phyloP scores from a whole-genome alignment of 2,888 invertebrate genomes.

The Cryptocephalus primarius region DNA sequence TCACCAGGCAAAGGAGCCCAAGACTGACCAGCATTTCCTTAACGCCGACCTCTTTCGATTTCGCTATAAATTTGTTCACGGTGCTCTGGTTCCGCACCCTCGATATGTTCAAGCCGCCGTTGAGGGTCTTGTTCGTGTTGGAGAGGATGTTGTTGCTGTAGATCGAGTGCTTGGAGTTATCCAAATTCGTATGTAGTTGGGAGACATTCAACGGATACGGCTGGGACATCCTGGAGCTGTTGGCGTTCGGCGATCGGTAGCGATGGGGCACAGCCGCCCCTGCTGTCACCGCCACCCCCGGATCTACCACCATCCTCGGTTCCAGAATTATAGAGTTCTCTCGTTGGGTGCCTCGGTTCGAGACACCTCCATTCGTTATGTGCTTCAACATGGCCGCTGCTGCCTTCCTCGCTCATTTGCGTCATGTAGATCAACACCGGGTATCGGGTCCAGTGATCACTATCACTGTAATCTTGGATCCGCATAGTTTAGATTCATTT shows the following conservation, averaged over 20 bases:
- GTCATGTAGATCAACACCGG: conserved; percentile 1
- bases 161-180: conserved; percentile 54
- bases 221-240: conserved; percentile 33
- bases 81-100: conserved; percentile 38
- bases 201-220: conserved; percentile 58
- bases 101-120: conserved; percentile 50
- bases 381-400: conserved; percentile 54
- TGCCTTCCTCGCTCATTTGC: conserved; percentile 19
- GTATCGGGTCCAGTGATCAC: conserved; percentile 22
- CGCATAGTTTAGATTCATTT: conserved; percentile 24
- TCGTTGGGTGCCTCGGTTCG: conserved; percentile 38
- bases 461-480: conserved; percentile 25
- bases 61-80: conserved; percentile 33
- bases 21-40: conserved; percentile 76
- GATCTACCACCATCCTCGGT: conserved; percentile 28
- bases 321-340: conserved; percentile 22
- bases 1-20: conserved; percentile 75
- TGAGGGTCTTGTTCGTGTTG: conserved; percentile 29
- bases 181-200: conserved; percentile 50
- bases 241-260: conserved; percentile 28
- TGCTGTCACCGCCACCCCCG: conserved; percentile 23
- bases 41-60: conserved; percentile 48
- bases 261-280: conserved; percentile 9
- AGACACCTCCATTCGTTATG: conserved; percentile 45
- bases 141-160: conserved; percentile 41